A percentile compares a stretch with the other conserved stretches of the same genome.
phyloP scores from a whole-genome alignment of 2,113 vertebrate species.

The Crocuta crocuta region DNA sequence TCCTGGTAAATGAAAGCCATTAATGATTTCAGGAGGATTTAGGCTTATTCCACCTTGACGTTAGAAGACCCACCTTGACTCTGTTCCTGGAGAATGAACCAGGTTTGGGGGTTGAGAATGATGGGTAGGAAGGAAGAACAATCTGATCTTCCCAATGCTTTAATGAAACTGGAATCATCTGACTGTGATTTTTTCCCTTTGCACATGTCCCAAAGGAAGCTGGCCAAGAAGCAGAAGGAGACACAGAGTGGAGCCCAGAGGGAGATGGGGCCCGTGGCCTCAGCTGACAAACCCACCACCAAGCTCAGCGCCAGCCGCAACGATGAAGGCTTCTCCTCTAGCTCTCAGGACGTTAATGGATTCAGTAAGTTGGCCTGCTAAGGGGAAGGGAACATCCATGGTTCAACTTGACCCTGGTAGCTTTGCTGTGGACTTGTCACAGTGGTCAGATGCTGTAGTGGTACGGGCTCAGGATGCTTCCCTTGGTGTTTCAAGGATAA shows the following conservation, averaged over 20 bases:
- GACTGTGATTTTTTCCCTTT: slow-evolving; percentile 86
- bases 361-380: slow-evolving; percentile 93
- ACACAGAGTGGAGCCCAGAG: slow-evolving; percentile 96
- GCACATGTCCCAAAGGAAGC: slow-evolving; percentile 92
- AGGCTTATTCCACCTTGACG: neutral
- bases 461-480: neutral
- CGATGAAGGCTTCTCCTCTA: slow-evolving; percentile 96
- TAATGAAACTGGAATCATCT: slow-evolving; percentile 73
- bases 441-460: neutral
- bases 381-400: neutral
- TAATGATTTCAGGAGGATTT: neutral
- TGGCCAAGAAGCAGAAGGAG: slow-evolving; percentile 99
- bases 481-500: neutral
- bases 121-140: neutral
- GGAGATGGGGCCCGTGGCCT: slow-evolving; percentile 96
- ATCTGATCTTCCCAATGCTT: slow-evolving; percentile 27
- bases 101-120: slow-evolving; percentile 62
- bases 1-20: neutral
- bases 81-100: slow-evolving; percentile 49
- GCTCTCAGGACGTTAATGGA: slow-evolving; percentile 96
- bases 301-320: slow-evolving; percentile 96
- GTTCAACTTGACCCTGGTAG: neutral
- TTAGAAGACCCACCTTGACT: neutral
- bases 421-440: neutral
- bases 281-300: slow-evolving; percentile 92